phyloP scores from a whole-genome alignment of 2,888 invertebrate genomes.

The Rhamnusium bicolor region DNA sequence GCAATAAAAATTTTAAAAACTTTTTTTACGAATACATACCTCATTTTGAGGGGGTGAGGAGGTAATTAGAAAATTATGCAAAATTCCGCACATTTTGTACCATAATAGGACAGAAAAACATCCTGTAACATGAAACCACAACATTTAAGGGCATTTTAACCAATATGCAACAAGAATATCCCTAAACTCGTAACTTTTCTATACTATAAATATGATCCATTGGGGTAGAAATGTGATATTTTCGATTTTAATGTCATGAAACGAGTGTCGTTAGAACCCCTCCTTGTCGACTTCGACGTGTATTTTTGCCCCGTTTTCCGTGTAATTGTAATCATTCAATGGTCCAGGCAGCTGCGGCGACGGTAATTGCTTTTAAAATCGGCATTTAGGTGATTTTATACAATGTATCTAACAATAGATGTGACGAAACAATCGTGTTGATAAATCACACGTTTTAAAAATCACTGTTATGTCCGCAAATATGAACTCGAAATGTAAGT shows the following conservation, averaged over 20 bases:
- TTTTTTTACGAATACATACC: too few species aligned
- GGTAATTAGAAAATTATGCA: too few species aligned
- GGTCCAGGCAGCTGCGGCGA: conserved; percentile 62
- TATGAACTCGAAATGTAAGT: background rate
- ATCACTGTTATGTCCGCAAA: background rate
- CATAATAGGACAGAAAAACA: too few species aligned
- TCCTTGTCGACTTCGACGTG: conserved; percentile 37
- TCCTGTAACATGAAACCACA: conserved; percentile 16
- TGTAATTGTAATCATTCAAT: conserved; percentile 62
- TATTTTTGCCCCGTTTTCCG: conserved; percentile 57
- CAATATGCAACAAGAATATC: conserved; percentile 11
- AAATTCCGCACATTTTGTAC: too few species aligned
- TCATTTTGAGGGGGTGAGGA: too few species aligned
- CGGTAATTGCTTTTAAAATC: conserved; percentile 63
- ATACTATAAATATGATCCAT: background rate
- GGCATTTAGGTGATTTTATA: conserved; percentile 60
- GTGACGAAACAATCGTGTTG: conserved; percentile 51
- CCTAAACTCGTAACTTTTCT: conserved; percentile 12
- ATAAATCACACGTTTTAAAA: conserved; percentile 19
- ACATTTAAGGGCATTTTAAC: conserved; percentile 14
- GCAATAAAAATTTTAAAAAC: too few species aligned
- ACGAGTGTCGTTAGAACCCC: conserved; percentile 25
- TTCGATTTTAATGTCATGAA: conserved; percentile 13
- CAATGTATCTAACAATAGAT: conserved; percentile 55
- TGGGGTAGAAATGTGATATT: conserved; percentile 27